Evolutionary conservation across 2,113 vertebrate species (phyloP), one percentile per base, ranked within the genome.

Genomic region (Gnathonemus echidnorhynchus): DNA sequence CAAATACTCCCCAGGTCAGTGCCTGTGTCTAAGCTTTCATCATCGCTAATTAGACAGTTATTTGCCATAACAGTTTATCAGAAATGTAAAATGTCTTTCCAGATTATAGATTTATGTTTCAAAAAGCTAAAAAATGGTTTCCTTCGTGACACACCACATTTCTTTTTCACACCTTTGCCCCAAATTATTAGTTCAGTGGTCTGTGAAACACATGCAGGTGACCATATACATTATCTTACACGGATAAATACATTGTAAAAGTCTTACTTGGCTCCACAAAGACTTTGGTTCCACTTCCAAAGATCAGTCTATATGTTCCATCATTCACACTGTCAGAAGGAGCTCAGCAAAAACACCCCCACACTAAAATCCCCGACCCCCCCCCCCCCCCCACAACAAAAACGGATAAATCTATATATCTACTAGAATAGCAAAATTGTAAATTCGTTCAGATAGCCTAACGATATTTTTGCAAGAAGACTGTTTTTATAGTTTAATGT

Each of bases 251-350:
- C 27, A 58, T 15, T 9, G 56, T 9, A 39, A 77, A 48, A 5
- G 24, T 88, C 92, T 92, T 93, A 93, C 93, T 91, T 92, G 91
- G 85, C 49, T 92, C 15, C 58, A 93, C 42, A 50, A 53, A 87
- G 17, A 93, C 31, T 66, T 31, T 66, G 27, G 80, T 87, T 90
- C 92, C 91, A 50, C 74, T 50, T 77, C 92, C 92, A 46, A 93
- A 94, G 21, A 45, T 0, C 13, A 94, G 39, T 52, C 89, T 93
- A 48, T 35, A 27, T 0, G 48, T 6, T 83, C 88, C 88, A 90
- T 80, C 49, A 92, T 87, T 90, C 90, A 92, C 93, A 93, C 93
- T 88, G 48, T 87, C 39, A n/a, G 9, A 19, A 77, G 42, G 6
- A 48, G 10, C 77, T 89, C 42, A 49, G 80, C 90, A 87, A 45